These are phyloP conservation scores for Lophotis ruficrista DNA, from an alignment of 2,113 vertebrate species.

Conservation along the genomic window DNA sequence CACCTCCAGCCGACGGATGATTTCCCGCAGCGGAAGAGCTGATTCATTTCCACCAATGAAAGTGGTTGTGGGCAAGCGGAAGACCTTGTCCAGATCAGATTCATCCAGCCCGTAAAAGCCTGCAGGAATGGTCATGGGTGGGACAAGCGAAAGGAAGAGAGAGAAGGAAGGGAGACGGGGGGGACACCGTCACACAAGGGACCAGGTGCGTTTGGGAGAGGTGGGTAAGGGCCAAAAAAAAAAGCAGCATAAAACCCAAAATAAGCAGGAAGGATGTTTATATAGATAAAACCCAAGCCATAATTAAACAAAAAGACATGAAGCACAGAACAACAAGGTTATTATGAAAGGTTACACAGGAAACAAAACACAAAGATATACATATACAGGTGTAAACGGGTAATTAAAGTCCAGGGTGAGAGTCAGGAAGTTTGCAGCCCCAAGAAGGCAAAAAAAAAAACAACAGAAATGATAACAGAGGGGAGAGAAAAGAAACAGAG, in stretches of 20 bases:
- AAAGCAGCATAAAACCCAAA: constrained; percentile 27
- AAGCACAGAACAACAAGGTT: not conserved
- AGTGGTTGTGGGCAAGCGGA: constrained; percentile 91
- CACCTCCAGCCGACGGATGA: constrained; percentile 92
- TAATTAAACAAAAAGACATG: constrained; percentile 44
- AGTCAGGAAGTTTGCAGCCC: not conserved
- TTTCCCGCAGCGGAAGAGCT: constrained; percentile 87
- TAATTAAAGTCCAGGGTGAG: constrained; percentile 35
- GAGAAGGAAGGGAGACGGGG: not conserved
- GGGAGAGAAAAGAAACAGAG: not conserved
- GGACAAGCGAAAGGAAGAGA: constrained; percentile 42
- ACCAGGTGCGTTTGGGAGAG: constrained; percentile 6
- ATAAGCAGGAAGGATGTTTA: constrained; percentile 48
- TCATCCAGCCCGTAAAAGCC: constrained; percentile 90
- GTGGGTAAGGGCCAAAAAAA: not conserved
- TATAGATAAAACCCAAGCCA: not conserved
- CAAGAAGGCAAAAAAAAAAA: not conserved
- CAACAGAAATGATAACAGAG: not conserved
- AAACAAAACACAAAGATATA: not conserved
- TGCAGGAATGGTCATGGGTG: constrained; percentile 66
- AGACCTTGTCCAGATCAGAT: constrained; percentile 90
- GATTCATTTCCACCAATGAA: constrained; percentile 91
- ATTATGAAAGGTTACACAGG: not conserved
- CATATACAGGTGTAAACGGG: not conserved
- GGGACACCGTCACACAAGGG: not conserved